Percentiles rank a stretch among this genome's conserved stretches.
Conservation (phyloP, 2,888 invertebrate genomes). For the Capitulum mitella region DNA sequence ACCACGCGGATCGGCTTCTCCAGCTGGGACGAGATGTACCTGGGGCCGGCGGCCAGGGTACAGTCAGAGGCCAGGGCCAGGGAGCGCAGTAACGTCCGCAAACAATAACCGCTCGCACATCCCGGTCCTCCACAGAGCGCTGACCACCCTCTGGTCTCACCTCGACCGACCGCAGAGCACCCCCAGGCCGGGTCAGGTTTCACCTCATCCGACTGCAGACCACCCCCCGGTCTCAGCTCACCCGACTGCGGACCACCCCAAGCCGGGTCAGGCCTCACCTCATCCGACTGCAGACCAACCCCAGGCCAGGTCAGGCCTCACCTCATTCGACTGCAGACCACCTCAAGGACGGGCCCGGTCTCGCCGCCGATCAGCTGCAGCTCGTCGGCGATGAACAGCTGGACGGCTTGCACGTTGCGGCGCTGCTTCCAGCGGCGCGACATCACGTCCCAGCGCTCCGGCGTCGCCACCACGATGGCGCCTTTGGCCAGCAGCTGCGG, state of each 20-base stretch:
- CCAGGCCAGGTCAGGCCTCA: background rate
- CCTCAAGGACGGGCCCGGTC: constrained; percentile 85
- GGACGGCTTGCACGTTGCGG: constrained; percentile 94
- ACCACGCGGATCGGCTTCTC: constrained; percentile 84
- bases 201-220: background rate
- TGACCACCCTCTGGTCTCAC: background rate
- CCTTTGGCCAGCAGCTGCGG: constrained; percentile 60
- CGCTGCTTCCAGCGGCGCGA: constrained; percentile 98
- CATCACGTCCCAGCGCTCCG: constrained; percentile 97
- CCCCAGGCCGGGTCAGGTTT: background rate
- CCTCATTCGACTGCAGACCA: constrained; percentile 68
- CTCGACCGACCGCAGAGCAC: background rate
- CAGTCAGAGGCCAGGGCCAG: too few relatives aligned
- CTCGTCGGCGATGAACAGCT: constrained; percentile 93
- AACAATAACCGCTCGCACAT: background rate
- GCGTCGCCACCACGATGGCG: constrained; percentile 92
- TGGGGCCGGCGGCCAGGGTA: background rate
- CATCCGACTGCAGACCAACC: too few relatives aligned
- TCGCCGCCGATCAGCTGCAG: constrained; percentile 72
- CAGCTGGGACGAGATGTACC: constrained; percentile 90
- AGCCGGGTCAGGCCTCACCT: background rate
- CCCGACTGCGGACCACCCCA: too few relatives aligned
- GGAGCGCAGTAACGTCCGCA: too few relatives aligned
- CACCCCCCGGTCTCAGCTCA: background rate
- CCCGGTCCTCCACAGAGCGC: background rate